Evolutionary conservation across 2,888 invertebrate genomes (phyloP), one percentile per base, ranked within the genome.

Genomic region (Dasysyrphus tricinctus): DNA sequence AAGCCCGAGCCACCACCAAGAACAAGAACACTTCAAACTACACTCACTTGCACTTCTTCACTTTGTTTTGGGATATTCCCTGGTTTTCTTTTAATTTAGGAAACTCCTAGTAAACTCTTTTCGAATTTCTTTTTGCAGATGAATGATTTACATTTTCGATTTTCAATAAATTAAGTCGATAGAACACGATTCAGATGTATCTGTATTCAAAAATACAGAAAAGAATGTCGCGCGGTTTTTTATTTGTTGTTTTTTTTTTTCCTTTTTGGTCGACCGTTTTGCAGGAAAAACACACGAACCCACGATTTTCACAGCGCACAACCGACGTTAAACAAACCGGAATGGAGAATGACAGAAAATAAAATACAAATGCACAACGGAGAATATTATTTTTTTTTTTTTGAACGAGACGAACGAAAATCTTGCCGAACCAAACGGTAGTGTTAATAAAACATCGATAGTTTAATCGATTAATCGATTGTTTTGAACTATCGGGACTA

Each of bases 61-160:
- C 69, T 80, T 81, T 80, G 81, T 81, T 85, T 81, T 80, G 85
- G 85, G 80, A 59, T 73, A 80, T 56, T 74, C 69, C 77, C 61
- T 51, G 75, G 70, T 69, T 67, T 42, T 56, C 24, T 24, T 11
- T 19, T 76, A 59, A 47, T 16, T 56, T 7, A 67, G 61, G 76
- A 80, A 77, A 77, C 75, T 79, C 79, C 69, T 54, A 54, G 29
- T 14, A 63, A 72, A 77, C 47, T 44, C 16, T 11, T 59, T 65
- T 32, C 16, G 65, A 29, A 32, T 32, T 63, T 47, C 32, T 72
- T 59, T 57, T 19, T 24, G 24, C 11, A 9, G 12, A 56, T 57
- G 51, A 75, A 12, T 80, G 75, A 63, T 72, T 84, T 80, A 85
- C 85, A 85, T 77, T 73, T 65, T 80, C 77, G 80, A 37, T 57